Percentiles rank a stretch among this genome's conserved stretches.
These are phyloP conservation scores for Rousettus leschenaultii DNA, from an alignment of 2,113 vertebrate genomes.

Conservation along the genomic window DNA sequence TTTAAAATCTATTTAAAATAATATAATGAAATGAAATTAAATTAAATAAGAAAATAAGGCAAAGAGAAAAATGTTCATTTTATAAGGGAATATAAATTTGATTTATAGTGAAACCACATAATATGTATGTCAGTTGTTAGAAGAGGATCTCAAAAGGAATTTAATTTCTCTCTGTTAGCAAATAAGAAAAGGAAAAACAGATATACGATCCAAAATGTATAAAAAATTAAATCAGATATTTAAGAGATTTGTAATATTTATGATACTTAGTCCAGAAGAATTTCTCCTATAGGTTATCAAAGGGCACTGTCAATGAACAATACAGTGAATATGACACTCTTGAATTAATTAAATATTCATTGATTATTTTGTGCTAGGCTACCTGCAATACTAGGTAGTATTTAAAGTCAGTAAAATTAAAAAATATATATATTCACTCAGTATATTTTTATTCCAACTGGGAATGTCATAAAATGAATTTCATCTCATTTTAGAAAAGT, in stretches of 20 bases:
- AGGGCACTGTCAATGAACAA: not conserved
- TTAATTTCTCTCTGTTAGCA: not conserved
- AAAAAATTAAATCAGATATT: not conserved
- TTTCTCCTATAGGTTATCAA: not conserved
- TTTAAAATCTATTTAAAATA: not conserved
- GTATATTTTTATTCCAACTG: not conserved
- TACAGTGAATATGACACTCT: not conserved
- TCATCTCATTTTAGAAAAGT: not conserved
- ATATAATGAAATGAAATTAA: not conserved
- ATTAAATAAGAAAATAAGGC: not conserved
- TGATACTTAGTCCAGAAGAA: not conserved
- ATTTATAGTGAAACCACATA: not conserved
- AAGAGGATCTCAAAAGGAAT: not conserved
- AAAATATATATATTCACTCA: not conserved
- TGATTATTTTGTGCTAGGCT: not conserved
- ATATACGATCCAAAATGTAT: not conserved
- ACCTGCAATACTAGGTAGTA: not conserved
- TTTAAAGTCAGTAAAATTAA: not conserved
- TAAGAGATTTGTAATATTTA: not conserved
- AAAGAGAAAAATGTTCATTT: not conserved
- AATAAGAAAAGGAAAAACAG: not conserved
- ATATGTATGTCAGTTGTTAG: not conserved
- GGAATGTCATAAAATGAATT: not conserved
- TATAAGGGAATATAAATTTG: not conserved
- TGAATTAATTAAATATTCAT: not conserved